Evolutionary conservation across 1,140 invertebrate genomes (phyloP), one percentile per base, ranked within the genome.

Genomic region (Drosophila murphyi): DNA sequence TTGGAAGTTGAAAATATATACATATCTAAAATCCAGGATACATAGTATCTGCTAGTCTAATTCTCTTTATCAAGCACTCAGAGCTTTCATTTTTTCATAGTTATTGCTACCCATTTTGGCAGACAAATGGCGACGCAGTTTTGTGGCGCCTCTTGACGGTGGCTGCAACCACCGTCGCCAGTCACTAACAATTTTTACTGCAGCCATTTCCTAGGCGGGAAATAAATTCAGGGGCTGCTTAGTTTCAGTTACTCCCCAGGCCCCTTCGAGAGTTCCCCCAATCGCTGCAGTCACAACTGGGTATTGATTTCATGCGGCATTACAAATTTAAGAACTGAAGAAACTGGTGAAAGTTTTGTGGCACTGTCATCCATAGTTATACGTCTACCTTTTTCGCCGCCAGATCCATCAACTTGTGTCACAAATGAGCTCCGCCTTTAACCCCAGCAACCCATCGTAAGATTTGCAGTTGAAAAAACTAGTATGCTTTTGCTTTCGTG

Each of bases 61-160:
- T 4, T 7, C 0, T 31, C 3, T 60, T 20, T 3, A 12, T 2
- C 32, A n/a, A 32, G 7, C 32, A 41, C 2, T 3, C 3, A 12
- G 4, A 2, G 28, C 12, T 43, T 35, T 35, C 3, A 5, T 34
- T 82, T 82, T 74, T 78, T 62, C 74, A 45, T 48, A 29, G 32
- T 32, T 52, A 54, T 48, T 60, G 56, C 75, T 62, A 70, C 32
- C 72, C 52, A 78, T 86, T 86, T 87, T n/a, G 63, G 67, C 78
- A 86, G 82, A 86, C 78, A 86, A 86, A 86, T 86, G 82, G 82
- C 82, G 82, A 82, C 82, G 78, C 82, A 86, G 70, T 55, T 87
- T 86, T 61, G 74, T 87, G 82, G 82, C 82, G 82, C 82, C 82
- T 86, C 62, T 50, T 65, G 71, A 59, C 67, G 56, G 34, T 64